Percentiles rank a stretch among this genome's conserved stretches.
These are phyloP conservation scores for Sigmodon hispidus DNA, from an alignment of 2,113 vertebrate species.

Conservation along the genomic window DNA sequence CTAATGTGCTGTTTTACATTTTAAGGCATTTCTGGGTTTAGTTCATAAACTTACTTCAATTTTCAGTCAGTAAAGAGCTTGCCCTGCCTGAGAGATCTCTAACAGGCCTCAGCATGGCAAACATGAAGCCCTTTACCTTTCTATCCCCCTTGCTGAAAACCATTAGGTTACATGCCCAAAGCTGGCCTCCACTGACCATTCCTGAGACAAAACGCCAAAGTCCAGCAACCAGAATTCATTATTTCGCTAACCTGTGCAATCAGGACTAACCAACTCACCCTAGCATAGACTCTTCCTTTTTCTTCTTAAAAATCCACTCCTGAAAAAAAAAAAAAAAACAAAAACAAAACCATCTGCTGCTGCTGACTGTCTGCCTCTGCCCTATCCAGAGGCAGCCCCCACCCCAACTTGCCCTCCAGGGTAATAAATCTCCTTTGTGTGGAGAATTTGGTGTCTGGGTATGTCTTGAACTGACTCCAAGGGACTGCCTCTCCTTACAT, in stretches of 20 bases:
- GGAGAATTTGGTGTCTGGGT: neutral
- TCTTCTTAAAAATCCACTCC: neutral
- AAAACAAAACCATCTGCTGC: no score
- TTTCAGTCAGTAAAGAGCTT: neutral
- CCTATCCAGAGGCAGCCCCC: neutral
- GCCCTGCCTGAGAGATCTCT: neutral
- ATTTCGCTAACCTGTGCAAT: neutral
- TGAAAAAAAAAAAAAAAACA: no score
- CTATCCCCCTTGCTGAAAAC: neutral
- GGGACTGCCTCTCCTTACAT: neutral
- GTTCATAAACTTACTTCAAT: neutral
- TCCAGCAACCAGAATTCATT: neutral
- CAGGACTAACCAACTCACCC: neutral
- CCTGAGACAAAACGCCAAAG: neutral
- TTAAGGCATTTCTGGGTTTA: neutral
- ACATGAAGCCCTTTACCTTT: neutral
- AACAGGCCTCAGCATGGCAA: neutral
- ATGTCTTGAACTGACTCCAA: neutral
- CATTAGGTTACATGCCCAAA: neutral
- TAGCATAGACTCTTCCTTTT: neutral
- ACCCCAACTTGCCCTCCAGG: neutral
- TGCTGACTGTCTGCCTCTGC: neutral
- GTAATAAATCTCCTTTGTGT: neutral
- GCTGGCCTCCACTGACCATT: neutral
- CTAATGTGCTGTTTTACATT: neutral